Base-by-base conservation (phyloP, 2,797 vertebrate genomes). In the Lutjanus argentimaculatus region DNA sequence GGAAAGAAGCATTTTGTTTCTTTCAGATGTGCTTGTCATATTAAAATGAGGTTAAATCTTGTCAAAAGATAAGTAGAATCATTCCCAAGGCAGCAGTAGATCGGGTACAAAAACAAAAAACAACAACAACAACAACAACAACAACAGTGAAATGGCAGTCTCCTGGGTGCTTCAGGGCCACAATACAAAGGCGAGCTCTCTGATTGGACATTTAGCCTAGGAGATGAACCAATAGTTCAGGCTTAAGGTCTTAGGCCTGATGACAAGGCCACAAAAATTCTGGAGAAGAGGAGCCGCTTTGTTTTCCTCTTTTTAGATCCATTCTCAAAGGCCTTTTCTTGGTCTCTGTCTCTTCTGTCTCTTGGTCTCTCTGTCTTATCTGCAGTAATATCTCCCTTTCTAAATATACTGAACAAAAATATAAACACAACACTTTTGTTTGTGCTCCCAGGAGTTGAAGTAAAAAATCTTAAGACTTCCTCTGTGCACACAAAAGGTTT, bases 211-310 rank as follows among this genome's bases (percentile, higher is more conserved):
- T 64, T 67, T 63, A 55, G 25, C 59, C 9, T 52, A 48, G 43
- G 22, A 48, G 58, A 72, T 45, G 15, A 55, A 66, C 79, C 74
- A 85, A 61, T 73, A 55, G 67, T 73, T 71, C 22, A 72, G 19
- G 51, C 67, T 67, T 15, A 75, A 61, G 42, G 21, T 71, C 62
- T 67, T 61, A 22, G 69, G 42, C 59, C 61, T 84, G 36, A 85
- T 89, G 79, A 77, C 73, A 87, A 82, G 81, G 67, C 82, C 81
- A 77, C 51, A 85, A 68, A 69, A 70, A 52, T 42, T 45, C 45
- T 55, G 45, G 67, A 68, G 53, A 80, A 85, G 80, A 87, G 79
- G 17, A 80, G 68, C 25, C 42, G 21, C 51, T 86, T 62, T 62
- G 48, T 70, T 59, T 67, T 43, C 6, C 21, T 1, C 25, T 46